Evolutionary conservation across 2,888 invertebrate genomes (phyloP).

Genomic region (Phalera bucephala): DNA sequence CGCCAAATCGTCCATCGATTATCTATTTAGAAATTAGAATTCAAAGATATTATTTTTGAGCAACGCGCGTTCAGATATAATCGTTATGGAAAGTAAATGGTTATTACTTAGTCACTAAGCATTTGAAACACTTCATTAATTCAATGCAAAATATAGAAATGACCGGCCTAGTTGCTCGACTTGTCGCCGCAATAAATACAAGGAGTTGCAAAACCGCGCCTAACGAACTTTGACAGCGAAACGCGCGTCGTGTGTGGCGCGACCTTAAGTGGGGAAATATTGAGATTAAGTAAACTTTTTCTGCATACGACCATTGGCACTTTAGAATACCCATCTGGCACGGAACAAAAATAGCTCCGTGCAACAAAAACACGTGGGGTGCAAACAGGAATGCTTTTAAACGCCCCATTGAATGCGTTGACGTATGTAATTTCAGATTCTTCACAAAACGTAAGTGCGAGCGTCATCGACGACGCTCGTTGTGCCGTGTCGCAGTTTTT

Average conservation of each 20-base stretch:
- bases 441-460: constrained; percentile 58
- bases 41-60: no score
- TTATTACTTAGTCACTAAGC: no score
- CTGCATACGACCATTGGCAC: constrained; percentile 39
- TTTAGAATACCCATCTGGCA: constrained; percentile 42
- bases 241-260: constrained; percentile 13
- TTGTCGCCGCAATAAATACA: constrained; percentile 5
- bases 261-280: constrained; percentile 16
- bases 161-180: constrained; percentile 12
- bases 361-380: constrained; percentile 47
- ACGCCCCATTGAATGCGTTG: constrained; percentile 66
- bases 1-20: no score
- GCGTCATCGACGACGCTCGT: constrained; percentile 36
- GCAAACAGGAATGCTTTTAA: constrained; percentile 61
- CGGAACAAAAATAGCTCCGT: constrained; percentile 46
- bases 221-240: constrained; percentile 13
- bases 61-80: no score
- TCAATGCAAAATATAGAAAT: constrained; percentile 12
- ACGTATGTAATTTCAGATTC: constrained; percentile 72
- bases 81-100: no score
- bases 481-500: constrained; percentile 33
- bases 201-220: constrained; percentile 4
- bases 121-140: constrained; percentile 5
- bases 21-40: no score
- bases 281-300: constrained; percentile 24